A percentile compares a stretch with the other conserved stretches of the same genome.
phyloP scores from a whole-genome alignment of 2,888 invertebrate genomes.

The Saturnia japonica region DNA sequence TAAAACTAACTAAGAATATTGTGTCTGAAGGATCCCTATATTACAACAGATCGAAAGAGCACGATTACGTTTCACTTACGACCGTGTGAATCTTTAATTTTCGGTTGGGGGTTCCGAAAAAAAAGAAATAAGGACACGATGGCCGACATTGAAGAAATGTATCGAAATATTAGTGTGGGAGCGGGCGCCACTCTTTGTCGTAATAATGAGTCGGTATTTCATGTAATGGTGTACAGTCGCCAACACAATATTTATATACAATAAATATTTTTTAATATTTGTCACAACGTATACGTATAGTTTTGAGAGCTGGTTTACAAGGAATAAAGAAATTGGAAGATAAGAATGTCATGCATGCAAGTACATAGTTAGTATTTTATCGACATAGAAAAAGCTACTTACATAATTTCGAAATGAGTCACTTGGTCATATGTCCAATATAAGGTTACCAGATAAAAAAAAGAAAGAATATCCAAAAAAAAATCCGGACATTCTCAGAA shows the following conservation, averaged over 20 bases:
- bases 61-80: conserved; percentile 58
- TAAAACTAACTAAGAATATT: not conserved
- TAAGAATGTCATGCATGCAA: too few relatives aligned
- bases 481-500: too few relatives aligned
- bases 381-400: too few relatives aligned
- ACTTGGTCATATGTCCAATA: too few relatives aligned
- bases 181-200: conserved; percentile 59
- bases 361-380: too few relatives aligned
- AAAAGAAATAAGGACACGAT: conserved; percentile 42
- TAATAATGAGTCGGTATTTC: conserved; percentile 58
- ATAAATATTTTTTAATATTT: too few relatives aligned
- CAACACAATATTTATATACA: conserved; percentile 24
- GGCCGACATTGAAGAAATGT: conserved; percentile 63
- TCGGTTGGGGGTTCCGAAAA: conserved; percentile 35
- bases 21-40: conserved; percentile 43
- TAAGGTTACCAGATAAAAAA: too few relatives aligned
- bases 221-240: conserved; percentile 48
- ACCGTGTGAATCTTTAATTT: conserved; percentile 66
- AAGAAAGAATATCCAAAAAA: too few relatives aligned
- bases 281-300: too few relatives aligned
- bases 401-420: too few relatives aligned
- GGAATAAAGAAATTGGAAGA: too few relatives aligned
- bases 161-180: conserved; percentile 65
- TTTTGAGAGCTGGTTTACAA: too few relatives aligned
- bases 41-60: conserved; percentile 46